Evolutionary conservation across 2,113 vertebrate species (phyloP), one percentile per base, ranked within the genome.

Genomic region (Scophthalmus maximus): DNA sequence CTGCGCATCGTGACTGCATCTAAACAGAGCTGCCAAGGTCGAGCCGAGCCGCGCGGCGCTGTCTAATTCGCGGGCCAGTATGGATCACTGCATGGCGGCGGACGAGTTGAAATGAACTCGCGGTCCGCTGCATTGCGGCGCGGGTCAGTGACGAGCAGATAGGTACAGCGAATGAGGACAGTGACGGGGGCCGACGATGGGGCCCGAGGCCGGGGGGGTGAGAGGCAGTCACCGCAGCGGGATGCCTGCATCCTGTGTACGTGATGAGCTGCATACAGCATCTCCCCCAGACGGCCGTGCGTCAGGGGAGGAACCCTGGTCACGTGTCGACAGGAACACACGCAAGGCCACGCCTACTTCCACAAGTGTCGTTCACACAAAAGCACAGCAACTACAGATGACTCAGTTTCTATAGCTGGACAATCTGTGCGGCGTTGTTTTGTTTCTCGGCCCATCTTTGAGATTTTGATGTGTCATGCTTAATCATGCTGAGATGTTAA

Each of bases 251-350:
- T 83, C 82, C 73, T 86, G 89, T 46, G 70, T 92, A 91, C 85
- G 90, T 91, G 90, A 89, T 81, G 80, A 74, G 60, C 68, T 3
- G 88, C 87, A 88, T 63, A 73, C 73, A 52, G 6, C 22, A 12
- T 30, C 50, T 63, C 25, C 20, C 10, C 10, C 38, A 20, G n/a
- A n/a, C n/a, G n/a, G n/a, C n/a, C n/a, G 2, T 76, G 47, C 83
- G 86, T 88, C 86, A 84, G 0, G 18, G 73, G 5, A 6, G n/a
- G 55, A 87, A 82, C 67, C 81, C 85, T 50, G 46, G 62, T 82
- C 89, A 85, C 1, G 83, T 81, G 86, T 15, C 46, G 30, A 18
- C 20, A 17, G 26, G 14, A 8, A 14, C n/a, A 53, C 55, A 6
- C 51, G 18, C 20, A 17, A 15, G 14, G 6, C 10, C n/a, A 53